A percentile compares a stretch with the other conserved stretches of the same genome.
Conservation (phyloP, 2,888 invertebrate genomes). For the Hydriomena furcata region DNA sequence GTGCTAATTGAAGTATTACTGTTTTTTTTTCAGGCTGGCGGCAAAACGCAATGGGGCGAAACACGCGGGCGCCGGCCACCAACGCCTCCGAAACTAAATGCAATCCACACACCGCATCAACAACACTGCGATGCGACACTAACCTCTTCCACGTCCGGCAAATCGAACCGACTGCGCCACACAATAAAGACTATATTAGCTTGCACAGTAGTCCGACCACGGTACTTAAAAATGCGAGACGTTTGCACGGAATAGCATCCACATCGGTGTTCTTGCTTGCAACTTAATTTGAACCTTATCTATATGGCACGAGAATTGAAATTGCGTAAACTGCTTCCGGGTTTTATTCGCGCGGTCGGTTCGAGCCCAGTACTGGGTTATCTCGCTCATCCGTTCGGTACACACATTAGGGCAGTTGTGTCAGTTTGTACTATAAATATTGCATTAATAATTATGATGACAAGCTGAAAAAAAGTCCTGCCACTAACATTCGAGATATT, state of each 20-base stretch:
- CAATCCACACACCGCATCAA: conserved; percentile 58
- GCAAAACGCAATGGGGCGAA: conserved; percentile 51
- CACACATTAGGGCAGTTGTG: conserved; percentile 10
- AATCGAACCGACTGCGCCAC: conserved; percentile 8
- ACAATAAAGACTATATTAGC: neutral
- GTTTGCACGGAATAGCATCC: neutral
- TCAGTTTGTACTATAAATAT: conserved; percentile 10
- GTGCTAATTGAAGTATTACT: no score
- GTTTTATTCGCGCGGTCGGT: conserved; percentile 13
- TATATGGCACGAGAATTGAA: conserved; percentile 7
- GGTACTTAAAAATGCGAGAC: neutral
- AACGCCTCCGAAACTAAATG: conserved; percentile 52
- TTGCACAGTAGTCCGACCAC: neutral
- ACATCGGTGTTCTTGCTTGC: conserved; percentile 1
- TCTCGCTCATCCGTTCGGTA: conserved; percentile 9
- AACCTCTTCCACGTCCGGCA: conserved; percentile 3
- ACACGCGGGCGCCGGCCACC: conserved; percentile 50
- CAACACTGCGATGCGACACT: conserved; percentile 1
- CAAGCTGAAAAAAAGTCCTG: neutral
- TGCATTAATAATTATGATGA: neutral
- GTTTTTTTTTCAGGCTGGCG: conserved; percentile 57
- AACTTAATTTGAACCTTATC: conserved; percentile 5
- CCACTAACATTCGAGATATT: conserved; percentile 13
- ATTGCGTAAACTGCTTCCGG: neutral
- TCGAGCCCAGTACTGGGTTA: conserved; percentile 7